Percentiles rank a stretch among this genome's conserved stretches.
phyloP scores from a whole-genome alignment of 1,140 invertebrate species.

The Dreissena polymorpha region DNA sequence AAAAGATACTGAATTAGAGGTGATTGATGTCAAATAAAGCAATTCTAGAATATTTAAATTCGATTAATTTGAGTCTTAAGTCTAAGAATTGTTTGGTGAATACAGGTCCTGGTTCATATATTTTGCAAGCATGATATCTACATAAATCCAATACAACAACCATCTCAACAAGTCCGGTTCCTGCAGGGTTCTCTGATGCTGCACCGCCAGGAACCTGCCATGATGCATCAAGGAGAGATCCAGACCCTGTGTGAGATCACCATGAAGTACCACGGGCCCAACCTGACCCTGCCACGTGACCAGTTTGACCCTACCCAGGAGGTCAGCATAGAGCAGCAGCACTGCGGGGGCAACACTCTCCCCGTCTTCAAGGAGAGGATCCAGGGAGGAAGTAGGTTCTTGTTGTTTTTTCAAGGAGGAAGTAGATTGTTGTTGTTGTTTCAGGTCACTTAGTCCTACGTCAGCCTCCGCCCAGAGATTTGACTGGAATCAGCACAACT shows the following conservation, averaged over 20 bases:
- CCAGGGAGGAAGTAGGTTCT: constrained; percentile 72
- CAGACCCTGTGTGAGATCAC: constrained; percentile 74
- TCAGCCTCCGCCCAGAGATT: too few species aligned
- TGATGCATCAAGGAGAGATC: constrained; percentile 68
- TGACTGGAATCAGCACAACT: too few species aligned
- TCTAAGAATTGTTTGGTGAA: too few species aligned
- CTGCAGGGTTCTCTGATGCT: constrained; percentile 61
- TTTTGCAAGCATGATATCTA: too few species aligned
- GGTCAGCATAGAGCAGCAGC: constrained; percentile 78
- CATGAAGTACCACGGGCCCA: constrained; percentile 77
- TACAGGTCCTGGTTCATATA: too few species aligned
- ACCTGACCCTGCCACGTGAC: constrained; percentile 71
- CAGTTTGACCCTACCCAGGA: constrained; percentile 73
- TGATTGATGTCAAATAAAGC: too few species aligned
- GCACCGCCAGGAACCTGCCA: constrained; percentile 68
- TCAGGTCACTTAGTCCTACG: too few species aligned
- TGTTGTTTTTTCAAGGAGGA: background rate
- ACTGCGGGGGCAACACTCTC: constrained; percentile 80
- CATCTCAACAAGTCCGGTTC: background rate
- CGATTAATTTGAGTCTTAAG: too few species aligned
- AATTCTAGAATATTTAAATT: too few species aligned
- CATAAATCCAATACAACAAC: too few species aligned
- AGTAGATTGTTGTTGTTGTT: too few species aligned
- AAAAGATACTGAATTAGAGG: too few species aligned
- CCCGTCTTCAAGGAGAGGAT: constrained; percentile 76